These are phyloP conservation scores for Asobara japonica DNA, from an alignment of 1,140 invertebrate species.

Conservation along the genomic window DNA sequence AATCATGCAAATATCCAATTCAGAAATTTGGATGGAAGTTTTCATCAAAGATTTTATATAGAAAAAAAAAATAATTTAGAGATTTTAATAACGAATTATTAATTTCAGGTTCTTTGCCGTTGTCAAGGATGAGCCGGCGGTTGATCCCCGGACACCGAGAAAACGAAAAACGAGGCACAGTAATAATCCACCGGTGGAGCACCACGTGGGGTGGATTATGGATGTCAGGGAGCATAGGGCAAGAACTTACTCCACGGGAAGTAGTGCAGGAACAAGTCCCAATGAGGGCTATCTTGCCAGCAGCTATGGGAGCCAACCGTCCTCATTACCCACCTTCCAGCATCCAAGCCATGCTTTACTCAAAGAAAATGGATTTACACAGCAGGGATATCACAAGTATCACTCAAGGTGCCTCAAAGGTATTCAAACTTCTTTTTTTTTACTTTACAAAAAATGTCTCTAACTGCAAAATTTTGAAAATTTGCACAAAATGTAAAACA, in stretches of 20 bases:
- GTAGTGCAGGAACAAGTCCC: slow-evolving; percentile 79
- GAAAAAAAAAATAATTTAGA: too few species aligned
- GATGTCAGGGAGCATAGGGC: slow-evolving; percentile 85
- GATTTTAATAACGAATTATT: too few species aligned
- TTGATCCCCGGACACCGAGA: slow-evolving; percentile 75
- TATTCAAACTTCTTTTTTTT: slow-evolving; percentile 46
- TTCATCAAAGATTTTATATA: too few species aligned
- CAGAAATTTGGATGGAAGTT: too few species aligned
- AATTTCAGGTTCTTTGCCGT: slow-evolving; percentile 97
- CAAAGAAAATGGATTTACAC: slow-evolving; percentile 98
- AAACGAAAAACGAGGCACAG: slow-evolving; percentile 94
- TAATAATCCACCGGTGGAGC: slow-evolving; percentile 91
- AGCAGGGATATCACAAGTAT: slow-evolving; percentile 96
- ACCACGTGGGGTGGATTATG: slow-evolving; percentile 98
- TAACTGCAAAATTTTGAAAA: background rate
- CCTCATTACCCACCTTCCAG: slow-evolving; percentile 90
- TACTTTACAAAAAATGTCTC: background rate
- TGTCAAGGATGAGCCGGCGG: slow-evolving; percentile 79
- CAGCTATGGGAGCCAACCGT: slow-evolving; percentile 79
- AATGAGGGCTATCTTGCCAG: slow-evolving; percentile 73
- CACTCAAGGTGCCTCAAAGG: slow-evolving; percentile 92
- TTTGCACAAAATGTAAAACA: too few species aligned
- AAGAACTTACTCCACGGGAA: slow-evolving; percentile 79
- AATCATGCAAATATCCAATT: too few species aligned
- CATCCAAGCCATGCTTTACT: slow-evolving; percentile 95